Evolutionary conservation across 1,140 invertebrate genomes (phyloP).

Genomic region (Oryctes rhinoceros): DNA sequence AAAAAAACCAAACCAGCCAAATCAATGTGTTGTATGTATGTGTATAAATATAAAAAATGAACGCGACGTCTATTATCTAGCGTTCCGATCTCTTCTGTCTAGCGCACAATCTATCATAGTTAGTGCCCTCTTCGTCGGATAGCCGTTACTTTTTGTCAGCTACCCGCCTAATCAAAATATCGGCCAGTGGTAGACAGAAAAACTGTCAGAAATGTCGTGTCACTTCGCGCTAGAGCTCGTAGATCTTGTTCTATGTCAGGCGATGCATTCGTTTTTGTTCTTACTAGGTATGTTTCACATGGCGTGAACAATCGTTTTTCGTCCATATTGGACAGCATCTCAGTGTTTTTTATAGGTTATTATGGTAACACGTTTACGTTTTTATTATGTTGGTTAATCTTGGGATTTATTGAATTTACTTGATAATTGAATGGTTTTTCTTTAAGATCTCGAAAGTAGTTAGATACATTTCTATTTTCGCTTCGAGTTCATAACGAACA

Average conservation of each 20-base stretch:
- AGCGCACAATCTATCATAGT: conserved; percentile 30
- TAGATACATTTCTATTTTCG: no score
- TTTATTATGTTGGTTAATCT: neutral
- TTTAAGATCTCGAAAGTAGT: no score
- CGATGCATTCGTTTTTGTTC: conserved; percentile 10
- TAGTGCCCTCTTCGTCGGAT: neutral
- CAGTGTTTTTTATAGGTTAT: neutral
- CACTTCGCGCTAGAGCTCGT: neutral
- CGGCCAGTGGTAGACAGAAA: conserved; percentile 20
- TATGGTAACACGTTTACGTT: neutral
- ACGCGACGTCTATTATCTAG: conserved; percentile 2
- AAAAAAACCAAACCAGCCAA: neutral
- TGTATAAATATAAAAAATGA: neutral
- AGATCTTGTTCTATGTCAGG: conserved; percentile 14
- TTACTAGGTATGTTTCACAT: neutral
- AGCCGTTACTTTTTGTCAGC: conserved; percentile 18
- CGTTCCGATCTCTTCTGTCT: conserved; percentile 15
- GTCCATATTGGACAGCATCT: neutral
- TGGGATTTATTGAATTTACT: neutral
- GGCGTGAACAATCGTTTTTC: neutral
- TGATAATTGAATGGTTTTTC: no score
- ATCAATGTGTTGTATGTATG: neutral
- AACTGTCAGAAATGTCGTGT: conserved; percentile 34
- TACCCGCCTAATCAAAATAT: conserved; percentile 28
- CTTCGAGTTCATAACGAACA: no score